A percentile compares a stretch with the other conserved stretches of the same genome.
Conservation (phyloP, 2,888 invertebrate species). For the Pachycephus smyrnensis region DNA sequence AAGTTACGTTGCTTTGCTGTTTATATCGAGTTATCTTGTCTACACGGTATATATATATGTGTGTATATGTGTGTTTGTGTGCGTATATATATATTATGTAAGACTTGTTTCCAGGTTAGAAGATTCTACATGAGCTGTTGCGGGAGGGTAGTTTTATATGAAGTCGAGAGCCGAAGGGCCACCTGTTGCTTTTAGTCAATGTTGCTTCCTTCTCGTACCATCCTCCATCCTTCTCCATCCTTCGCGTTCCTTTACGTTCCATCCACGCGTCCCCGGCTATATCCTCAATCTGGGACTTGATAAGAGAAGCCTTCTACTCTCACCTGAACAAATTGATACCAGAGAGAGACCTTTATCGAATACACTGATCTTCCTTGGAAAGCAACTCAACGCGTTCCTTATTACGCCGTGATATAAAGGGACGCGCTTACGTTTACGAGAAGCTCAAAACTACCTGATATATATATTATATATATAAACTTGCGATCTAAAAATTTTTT, state of each 20-base stretch:
- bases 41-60: neutral
- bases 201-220: too few relatives aligned
- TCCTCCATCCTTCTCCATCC: too few relatives aligned
- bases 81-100: neutral
- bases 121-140: constrained; percentile 59
- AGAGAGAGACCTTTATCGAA: neutral
- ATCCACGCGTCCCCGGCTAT: too few relatives aligned
- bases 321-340: constrained; percentile 1
- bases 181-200: constrained; percentile 54
- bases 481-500: too few relatives aligned
- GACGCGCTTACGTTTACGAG: too few relatives aligned
- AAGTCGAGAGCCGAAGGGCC: too few relatives aligned
- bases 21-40: neutral
- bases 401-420: neutral
- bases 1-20: neutral
- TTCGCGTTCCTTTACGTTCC: too few relatives aligned
- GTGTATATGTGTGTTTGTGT: neutral
- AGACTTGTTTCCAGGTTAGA: neutral
- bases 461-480: too few relatives aligned
- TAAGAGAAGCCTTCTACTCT: constrained; percentile 34
- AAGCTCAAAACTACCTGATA: too few relatives aligned
- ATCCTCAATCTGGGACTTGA: constrained; percentile 48
- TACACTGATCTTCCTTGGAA: too few relatives aligned
- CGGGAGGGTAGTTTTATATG: constrained; percentile 40
- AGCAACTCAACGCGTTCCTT: neutral